Evolutionary conservation across 2,113 vertebrate genomes (phyloP).

Genomic region (Pteronura brasiliensis): DNA sequence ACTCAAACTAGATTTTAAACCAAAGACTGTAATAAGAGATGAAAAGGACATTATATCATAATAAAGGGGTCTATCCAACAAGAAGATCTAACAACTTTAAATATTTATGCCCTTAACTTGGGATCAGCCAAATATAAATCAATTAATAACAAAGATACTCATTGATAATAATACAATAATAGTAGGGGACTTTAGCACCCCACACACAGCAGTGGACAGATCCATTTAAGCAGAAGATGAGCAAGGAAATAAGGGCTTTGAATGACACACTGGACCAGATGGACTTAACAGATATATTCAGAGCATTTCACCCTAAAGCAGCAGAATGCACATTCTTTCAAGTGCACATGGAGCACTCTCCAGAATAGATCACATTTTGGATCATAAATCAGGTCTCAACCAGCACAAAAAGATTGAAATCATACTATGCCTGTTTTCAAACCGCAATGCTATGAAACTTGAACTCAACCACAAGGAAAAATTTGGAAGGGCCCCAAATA

Average conservation of each 20-base stretch:
- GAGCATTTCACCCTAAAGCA: not conserved
- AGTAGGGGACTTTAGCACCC: not conserved
- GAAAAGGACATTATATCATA: not conserved
- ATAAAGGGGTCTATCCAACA: not conserved
- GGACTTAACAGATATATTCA: not conserved
- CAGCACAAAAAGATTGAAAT: not conserved
- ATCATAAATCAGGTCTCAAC: not conserved
- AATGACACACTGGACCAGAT: not conserved
- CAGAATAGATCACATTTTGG: not conserved
- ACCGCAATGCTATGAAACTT: not conserved
- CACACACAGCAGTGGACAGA: not conserved
- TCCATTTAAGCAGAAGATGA: not conserved
- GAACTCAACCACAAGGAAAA: not conserved
- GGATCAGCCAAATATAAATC: not conserved
- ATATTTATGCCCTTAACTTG: not conserved
- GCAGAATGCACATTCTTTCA: not conserved
- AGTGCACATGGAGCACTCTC: not conserved
- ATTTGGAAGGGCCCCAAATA: too few species aligned
- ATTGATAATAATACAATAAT: not conserved
- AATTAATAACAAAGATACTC: not conserved
- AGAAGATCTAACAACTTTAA: not conserved
- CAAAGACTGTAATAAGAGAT: not conserved
- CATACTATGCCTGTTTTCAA: not conserved
- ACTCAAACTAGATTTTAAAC: not conserved
- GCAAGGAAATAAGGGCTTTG: not conserved